Evolutionary conservation across 2,797 vertebrate genomes (phyloP).

Genomic region (Tokudaia tokunoshimensis): DNA sequence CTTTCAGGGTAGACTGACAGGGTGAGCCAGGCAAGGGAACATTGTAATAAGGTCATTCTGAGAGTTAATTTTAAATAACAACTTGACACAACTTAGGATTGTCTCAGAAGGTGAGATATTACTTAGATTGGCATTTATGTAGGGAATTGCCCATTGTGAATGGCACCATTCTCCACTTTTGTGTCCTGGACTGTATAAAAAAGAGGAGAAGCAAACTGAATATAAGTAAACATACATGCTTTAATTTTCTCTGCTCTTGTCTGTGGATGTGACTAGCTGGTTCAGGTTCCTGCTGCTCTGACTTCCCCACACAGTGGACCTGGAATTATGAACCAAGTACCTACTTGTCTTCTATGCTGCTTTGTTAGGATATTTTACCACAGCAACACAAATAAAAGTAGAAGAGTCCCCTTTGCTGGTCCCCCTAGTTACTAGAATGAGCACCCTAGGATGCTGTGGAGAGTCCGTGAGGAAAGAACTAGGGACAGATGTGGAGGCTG

Average conservation of each 20-base stretch:
- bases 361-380: not conserved
- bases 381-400: not conserved
- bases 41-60: not conserved
- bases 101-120: not conserved
- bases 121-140: not conserved
- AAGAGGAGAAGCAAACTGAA: not conserved
- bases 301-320: not conserved
- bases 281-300: not conserved
- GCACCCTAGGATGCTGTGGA: no score
- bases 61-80: not conserved
- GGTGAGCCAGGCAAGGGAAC: not conserved
- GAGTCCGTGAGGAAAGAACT: accelerated
- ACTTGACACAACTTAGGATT: not conserved
- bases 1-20: accelerated
- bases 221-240: not conserved
- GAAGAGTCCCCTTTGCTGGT: not conserved
- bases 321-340: not conserved
- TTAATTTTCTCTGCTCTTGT: not conserved
- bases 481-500: not conserved
- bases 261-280: not conserved
- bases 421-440: not conserved
- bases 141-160: not conserved
- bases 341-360: not conserved
- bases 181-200: not conserved
- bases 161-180: not conserved